These are phyloP conservation scores for Drosophila histrio DNA, from an alignment of 2,888 invertebrate genomes.

Conservation along the genomic window DNA sequence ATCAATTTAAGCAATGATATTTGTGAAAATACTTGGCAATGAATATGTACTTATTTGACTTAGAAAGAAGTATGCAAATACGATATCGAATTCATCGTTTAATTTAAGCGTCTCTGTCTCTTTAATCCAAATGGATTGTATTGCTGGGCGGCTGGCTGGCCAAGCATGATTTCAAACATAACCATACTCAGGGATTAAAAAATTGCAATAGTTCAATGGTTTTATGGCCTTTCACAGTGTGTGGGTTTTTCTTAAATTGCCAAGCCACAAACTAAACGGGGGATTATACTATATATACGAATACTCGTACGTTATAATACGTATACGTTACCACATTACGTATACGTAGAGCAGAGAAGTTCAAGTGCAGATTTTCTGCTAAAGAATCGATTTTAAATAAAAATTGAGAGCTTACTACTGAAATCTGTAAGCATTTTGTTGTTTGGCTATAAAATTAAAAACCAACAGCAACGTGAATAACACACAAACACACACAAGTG, in stretches of 20 bases:
- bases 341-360: conserved; percentile 33
- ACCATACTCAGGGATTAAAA: conserved; percentile 24
- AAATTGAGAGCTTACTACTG: conserved; percentile 55
- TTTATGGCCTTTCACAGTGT: conserved; percentile 35
- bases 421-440: conserved; percentile 63
- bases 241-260: conserved; percentile 45
- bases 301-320: conserved; percentile 6
- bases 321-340: neutral
- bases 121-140: conserved; percentile 8
- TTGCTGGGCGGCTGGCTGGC: neutral
- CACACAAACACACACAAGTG: conserved; percentile 13
- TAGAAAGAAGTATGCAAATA: neutral
- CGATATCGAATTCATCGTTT: conserved; percentile 25
- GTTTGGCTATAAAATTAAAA: conserved; percentile 75
- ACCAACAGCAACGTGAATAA: conserved; percentile 60
- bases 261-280: conserved; percentile 38
- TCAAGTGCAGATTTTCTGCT: conserved; percentile 43
- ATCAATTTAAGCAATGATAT: neutral
- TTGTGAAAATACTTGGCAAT: neutral
- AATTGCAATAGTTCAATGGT: conserved; percentile 46
- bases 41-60: conserved; percentile 3
- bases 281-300: conserved; percentile 37
- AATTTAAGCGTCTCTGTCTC: conserved; percentile 2
- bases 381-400: conserved; percentile 66
- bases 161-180: conserved; percentile 17